These are phyloP conservation scores for Stegodyphus mimosarum DNA, from an alignment of 1,140 invertebrate genomes.

Conservation along the genomic window DNA sequence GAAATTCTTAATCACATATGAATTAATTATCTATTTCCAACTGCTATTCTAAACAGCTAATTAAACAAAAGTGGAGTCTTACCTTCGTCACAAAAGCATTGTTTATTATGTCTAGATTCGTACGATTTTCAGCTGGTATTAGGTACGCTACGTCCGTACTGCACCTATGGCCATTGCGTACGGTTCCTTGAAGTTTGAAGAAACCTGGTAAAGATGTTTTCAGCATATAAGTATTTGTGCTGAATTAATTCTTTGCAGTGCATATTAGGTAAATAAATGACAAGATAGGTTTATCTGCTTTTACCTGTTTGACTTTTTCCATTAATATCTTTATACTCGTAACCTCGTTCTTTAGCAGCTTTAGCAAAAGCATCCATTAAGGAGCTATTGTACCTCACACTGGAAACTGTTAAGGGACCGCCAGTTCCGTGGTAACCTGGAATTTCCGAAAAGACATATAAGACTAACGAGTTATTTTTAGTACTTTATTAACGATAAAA, in stretches of 20 bases:
- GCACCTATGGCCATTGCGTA: conserved; percentile 82
- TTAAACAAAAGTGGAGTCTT: background rate
- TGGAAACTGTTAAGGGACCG: conserved; percentile 34
- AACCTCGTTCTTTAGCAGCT: conserved; percentile 87
- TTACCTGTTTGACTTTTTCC: conserved; percentile 82
- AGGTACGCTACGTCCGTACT: conserved; percentile 90
- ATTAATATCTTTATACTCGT: conserved; percentile 83
- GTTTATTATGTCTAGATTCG: conserved; percentile 80
- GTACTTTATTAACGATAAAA: background rate
- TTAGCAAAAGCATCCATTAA: conserved; percentile 86
- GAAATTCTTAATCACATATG: no score
- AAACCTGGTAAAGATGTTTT: conserved; percentile 27
- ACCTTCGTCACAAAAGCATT: conserved; percentile 61
- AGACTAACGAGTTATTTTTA: background rate
- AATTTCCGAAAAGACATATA: background rate
- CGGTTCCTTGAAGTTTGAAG: conserved; percentile 79
- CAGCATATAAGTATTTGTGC: background rate
- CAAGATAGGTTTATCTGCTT: background rate
- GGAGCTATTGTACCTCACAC: conserved; percentile 20
- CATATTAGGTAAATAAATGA: background rate
- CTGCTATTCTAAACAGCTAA: no score
- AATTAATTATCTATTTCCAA: no score
- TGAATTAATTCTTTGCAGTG: conserved; percentile 1
- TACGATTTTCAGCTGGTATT: conserved; percentile 78
- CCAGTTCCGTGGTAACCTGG: conserved; percentile 7